phyloP scores from a whole-genome alignment of 2,797 vertebrate genomes.

The Oreochromis mossambicus region DNA sequence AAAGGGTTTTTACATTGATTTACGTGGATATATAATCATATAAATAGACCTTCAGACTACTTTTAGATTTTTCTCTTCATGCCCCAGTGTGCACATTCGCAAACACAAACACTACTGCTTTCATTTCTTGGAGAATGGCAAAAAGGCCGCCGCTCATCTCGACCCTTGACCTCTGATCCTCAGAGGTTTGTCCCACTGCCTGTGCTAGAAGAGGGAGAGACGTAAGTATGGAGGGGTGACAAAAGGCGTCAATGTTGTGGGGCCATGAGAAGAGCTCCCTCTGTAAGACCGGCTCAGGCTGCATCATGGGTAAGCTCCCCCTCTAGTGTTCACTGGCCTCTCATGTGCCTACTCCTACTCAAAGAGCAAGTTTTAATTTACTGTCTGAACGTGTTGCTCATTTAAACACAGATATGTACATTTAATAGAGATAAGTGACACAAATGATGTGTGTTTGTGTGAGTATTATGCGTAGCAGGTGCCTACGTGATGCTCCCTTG shows the following conservation, averaged over 20 bases:
- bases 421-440: not conserved
- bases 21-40: not conserved
- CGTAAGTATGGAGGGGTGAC: conserved; percentile 62
- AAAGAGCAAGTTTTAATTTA: conserved; percentile 12
- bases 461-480: not conserved
- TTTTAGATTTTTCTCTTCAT: not conserved
- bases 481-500: not conserved
- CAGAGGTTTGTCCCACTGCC: conserved; percentile 73
- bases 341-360: conserved; percentile 7
- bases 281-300: conserved; percentile 72
- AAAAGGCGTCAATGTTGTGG: conserved; percentile 72
- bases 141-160: conserved; percentile 79
- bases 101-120: conserved; percentile 46
- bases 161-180: conserved; percentile 83
- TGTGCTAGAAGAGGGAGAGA: conserved; percentile 74
- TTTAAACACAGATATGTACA: not conserved
- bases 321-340: conserved; percentile 93
- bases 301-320: conserved; percentile 92
- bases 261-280: conserved; percentile 73
- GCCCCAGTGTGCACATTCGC: not conserved
- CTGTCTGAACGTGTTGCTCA: not conserved
- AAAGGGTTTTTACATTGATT: not conserved
- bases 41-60: not conserved
- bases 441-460: not conserved
- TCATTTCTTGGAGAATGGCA: conserved; percentile 73